A percentile compares a stretch with the other conserved stretches of the same genome.
Evolutionary conservation across 2,888 invertebrate genomes (phyloP).

Genomic region (Ceraclea dissimilis): DNA sequence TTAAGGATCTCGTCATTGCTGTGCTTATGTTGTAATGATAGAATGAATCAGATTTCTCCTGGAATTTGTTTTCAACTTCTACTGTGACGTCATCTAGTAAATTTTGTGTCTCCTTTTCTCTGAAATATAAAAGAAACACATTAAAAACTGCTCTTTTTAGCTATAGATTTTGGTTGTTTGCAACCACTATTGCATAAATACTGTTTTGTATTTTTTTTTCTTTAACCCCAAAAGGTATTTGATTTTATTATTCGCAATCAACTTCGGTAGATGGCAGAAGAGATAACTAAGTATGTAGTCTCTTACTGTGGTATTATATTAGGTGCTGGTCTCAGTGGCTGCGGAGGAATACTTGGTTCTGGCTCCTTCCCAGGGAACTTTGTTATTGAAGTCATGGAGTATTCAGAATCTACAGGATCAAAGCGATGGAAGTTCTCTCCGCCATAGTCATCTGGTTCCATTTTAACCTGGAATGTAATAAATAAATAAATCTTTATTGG

Average conservation of each 20-base stretch:
- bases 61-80: conserved; percentile 9
- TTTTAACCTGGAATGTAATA: conserved; percentile 45
- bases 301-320: conserved; percentile 27
- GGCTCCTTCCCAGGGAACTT: conserved; percentile 29
- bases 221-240: too few relatives aligned
- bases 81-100: conserved; percentile 15
- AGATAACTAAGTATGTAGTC: neutral
- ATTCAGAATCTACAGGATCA: conserved; percentile 53
- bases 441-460: conserved; percentile 56
- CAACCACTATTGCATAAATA: too few relatives aligned
- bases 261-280: too few relatives aligned
- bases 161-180: neutral
- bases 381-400: conserved; percentile 41
- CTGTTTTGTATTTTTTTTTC: too few relatives aligned
- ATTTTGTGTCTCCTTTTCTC: conserved; percentile 17
- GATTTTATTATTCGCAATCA: too few relatives aligned
- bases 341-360: conserved; percentile 50
- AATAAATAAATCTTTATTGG: too few relatives aligned
- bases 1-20: conserved; percentile 16
- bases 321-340: conserved; percentile 57
- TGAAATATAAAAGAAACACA: conserved; percentile 7
- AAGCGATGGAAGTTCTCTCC: conserved; percentile 52
- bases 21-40: conserved; percentile 24
- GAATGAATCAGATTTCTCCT: conserved; percentile 22
- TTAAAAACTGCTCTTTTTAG: neutral